Percentiles rank a stretch among this genome's conserved stretches.
Evolutionary conservation across 2,113 vertebrate species (phyloP).

Genomic region (Plecturocebus donacophilus): DNA sequence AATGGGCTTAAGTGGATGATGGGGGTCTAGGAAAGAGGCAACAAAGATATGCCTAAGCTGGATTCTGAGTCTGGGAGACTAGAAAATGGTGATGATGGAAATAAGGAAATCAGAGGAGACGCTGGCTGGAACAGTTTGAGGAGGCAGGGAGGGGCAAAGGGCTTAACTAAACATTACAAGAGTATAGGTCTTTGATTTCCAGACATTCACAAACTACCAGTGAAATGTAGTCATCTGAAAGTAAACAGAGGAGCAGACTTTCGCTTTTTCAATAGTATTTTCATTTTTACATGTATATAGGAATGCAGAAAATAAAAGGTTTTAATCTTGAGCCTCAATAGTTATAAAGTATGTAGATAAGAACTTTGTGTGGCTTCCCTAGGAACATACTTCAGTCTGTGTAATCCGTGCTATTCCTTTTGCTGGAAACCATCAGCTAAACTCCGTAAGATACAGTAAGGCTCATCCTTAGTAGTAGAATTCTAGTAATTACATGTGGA

Average conservation of each 20-base stretch:
- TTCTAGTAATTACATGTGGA: background rate
- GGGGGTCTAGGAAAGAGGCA: background rate
- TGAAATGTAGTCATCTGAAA: background rate
- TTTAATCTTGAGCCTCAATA: background rate
- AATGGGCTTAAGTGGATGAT: background rate
- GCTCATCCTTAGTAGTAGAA: background rate
- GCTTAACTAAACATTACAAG: background rate
- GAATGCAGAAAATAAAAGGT: conserved; percentile 3
- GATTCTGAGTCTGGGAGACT: background rate
- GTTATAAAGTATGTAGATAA: background rate
- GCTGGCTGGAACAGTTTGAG: background rate
- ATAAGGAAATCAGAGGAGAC: background rate
- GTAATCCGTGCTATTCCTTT: background rate
- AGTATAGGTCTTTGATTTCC: background rate
- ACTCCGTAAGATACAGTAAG: background rate
- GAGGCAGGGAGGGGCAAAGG: background rate
- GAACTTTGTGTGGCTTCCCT: background rate
- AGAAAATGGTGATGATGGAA: background rate
- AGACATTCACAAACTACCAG: background rate
- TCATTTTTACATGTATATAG: background rate
- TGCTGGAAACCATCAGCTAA: background rate
- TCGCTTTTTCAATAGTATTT: conserved; percentile 36
- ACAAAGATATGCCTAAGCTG: background rate
- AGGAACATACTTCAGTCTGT: background rate
- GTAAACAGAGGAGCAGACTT: background rate